Conservation (phyloP, 2,888 invertebrate genomes). For the Cryptosula pallasiana region DNA sequence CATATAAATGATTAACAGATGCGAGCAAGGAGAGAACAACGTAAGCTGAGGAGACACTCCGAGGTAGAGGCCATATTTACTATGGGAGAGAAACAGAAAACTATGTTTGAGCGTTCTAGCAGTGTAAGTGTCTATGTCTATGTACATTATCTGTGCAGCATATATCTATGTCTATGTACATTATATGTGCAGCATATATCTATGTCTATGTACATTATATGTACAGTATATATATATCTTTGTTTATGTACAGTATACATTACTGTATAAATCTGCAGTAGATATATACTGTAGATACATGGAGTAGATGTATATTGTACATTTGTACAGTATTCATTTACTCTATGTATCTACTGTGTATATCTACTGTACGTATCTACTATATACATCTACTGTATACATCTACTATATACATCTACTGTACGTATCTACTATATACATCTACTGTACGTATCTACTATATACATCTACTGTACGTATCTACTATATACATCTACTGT, state of each 20-base stretch:
- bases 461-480: too few species aligned
- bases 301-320: too few species aligned
- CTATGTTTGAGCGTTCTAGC: slow-evolving; percentile 5
- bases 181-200: not conserved
- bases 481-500: too few species aligned
- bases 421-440: too few species aligned
- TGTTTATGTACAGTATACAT: not conserved
- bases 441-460: too few species aligned
- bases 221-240: not conserved
- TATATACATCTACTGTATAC: too few species aligned
- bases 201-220: not conserved
- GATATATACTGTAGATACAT: too few species aligned
- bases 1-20: too few species aligned
- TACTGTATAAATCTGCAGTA: not conserved
- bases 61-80: slow-evolving; percentile 39
- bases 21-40: slow-evolving; percentile 34
- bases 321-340: slow-evolving; percentile 8
- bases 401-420: too few species aligned
- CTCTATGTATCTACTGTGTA: too few species aligned
- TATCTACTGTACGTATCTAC: too few species aligned
- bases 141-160: not conserved
- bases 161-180: not conserved
- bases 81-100: slow-evolving; percentile 35
- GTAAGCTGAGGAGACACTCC: slow-evolving; percentile 34
- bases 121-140: slow-evolving; percentile 8